These are phyloP conservation scores for Galeopsomyia nigrocyanea DNA, from an alignment of 2,888 invertebrate genomes.

Conservation along the genomic window DNA sequence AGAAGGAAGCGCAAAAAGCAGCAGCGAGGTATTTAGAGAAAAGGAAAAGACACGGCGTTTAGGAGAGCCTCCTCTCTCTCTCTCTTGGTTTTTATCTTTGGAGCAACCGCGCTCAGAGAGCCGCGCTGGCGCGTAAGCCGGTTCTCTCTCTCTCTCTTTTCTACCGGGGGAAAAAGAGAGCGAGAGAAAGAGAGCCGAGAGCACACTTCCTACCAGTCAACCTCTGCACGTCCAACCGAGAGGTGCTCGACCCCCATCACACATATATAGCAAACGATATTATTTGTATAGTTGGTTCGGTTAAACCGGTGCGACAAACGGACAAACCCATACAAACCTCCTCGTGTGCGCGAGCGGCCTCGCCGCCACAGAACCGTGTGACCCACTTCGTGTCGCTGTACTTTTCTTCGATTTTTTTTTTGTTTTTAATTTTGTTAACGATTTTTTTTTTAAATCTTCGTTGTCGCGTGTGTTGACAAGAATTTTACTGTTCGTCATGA, in stretches of 20 bases:
- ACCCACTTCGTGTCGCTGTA: conserved; percentile 46
- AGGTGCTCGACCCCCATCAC: conserved; percentile 63
- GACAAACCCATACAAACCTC: conserved; percentile 37
- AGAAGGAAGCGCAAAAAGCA: conserved; percentile 38
- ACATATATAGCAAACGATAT: not conserved
- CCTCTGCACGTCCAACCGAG: conserved; percentile 68
- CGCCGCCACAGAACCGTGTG: conserved; percentile 44
- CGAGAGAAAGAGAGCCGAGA: conserved; percentile 6
- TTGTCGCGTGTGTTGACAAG: not conserved
- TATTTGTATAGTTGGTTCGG: not conserved
- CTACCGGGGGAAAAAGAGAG: not conserved
- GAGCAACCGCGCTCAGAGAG: too few species aligned
- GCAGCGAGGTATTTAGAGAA: conserved; percentile 4
- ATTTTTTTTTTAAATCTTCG: not conserved
- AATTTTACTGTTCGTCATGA: conserved; percentile 6
- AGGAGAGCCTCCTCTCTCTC: too few species aligned
- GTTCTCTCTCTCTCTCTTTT: too few species aligned
- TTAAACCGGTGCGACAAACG: conserved; percentile 66
- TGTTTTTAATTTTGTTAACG: not conserved
- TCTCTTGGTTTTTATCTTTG: too few species aligned
- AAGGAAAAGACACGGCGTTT: conserved; percentile 8
- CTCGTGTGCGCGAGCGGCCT: conserved; percentile 50
- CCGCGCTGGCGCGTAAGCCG: too few species aligned
- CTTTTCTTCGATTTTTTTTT: not conserved
- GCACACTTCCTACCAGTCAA: conserved; percentile 60